A percentile compares a stretch with the other conserved stretches of the same genome.
phyloP scores from a whole-genome alignment of 2,888 invertebrate species.

The Drosophila fungiperda region DNA sequence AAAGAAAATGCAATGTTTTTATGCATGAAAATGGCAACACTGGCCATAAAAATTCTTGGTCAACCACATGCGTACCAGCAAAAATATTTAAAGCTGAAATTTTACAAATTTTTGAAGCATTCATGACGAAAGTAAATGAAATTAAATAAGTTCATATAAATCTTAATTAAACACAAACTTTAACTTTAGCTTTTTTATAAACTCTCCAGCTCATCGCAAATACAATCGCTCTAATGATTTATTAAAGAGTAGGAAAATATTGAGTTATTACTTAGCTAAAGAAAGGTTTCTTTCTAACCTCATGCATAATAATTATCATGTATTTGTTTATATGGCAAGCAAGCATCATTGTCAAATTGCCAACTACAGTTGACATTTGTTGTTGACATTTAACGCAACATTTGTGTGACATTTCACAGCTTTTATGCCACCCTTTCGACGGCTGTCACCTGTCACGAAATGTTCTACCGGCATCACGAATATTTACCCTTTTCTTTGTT shows the following conservation, averaged over 20 bases:
- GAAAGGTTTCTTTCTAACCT: background rate
- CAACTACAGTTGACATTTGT: conserved; percentile 63
- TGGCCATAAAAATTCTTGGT: conserved; percentile 1
- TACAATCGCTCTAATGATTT: background rate
- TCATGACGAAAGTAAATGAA: background rate
- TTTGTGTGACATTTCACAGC: conserved; percentile 58
- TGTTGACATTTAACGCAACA: conserved; percentile 66
- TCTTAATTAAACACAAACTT: background rate
- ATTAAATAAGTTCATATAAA: background rate
- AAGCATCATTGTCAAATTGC: conserved; percentile 24
- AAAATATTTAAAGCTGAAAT: background rate
- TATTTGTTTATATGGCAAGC: conserved; percentile 3
- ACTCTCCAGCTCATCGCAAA: background rate
- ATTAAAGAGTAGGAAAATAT: background rate
- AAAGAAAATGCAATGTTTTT: conserved; percentile 31
- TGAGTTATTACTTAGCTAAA: background rate
- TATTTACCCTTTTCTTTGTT: background rate
- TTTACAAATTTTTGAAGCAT: background rate
- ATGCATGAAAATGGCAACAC: conserved; percentile 20
- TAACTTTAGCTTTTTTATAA: background rate
- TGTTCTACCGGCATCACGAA: conserved; percentile 5
- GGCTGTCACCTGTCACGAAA: conserved; percentile 58
- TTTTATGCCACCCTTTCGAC: conserved; percentile 15
- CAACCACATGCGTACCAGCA: conserved; percentile 2
- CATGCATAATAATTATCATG: background rate